These are phyloP conservation scores for Enteromius fasciolatus DNA, from an alignment of 2,797 vertebrate species.

Conservation along the genomic window DNA sequence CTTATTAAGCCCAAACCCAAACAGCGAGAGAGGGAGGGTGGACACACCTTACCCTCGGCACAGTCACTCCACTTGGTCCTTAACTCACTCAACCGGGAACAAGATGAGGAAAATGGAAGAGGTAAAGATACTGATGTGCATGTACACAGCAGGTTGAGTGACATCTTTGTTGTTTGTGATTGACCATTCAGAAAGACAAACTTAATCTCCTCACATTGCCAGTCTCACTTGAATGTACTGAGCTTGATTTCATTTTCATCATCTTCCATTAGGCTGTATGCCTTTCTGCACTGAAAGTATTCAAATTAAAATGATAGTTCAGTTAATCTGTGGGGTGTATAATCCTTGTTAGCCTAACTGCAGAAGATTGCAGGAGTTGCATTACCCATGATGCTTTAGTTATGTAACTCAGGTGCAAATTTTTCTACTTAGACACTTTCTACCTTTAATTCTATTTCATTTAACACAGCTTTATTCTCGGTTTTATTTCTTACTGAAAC, in stretches of 20 bases:
- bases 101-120: conserved; percentile 80
- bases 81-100: conserved; percentile 82
- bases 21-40: conserved; percentile 77
- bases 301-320: conserved; percentile 15
- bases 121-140: conserved; percentile 69
- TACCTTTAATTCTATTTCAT: conserved; percentile 7
- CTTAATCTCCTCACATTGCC: conserved; percentile 4
- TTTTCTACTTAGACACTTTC: conserved; percentile 14
- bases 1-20: conserved; percentile 79
- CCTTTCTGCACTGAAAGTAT: conserved; percentile 26
- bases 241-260: conserved; percentile 22
- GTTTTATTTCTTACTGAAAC: conserved; percentile 36
- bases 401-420: conserved; percentile 7
- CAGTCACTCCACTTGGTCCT: conserved; percentile 84
- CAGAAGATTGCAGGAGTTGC: conserved; percentile 18
- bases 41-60: conserved; percentile 78
- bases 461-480: conserved; percentile 6
- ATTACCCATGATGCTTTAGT: not conserved
- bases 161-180: conserved; percentile 7
- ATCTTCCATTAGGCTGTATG: conserved; percentile 8
- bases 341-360: conserved; percentile 23
- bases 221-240: conserved; percentile 22
- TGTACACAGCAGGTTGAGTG: not conserved
- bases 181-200: conserved; percentile 18
- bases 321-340: conserved; percentile 12